Base-by-base conservation (phyloP, 2,888 invertebrate species). In the Eupithecia inturbata region DNA sequence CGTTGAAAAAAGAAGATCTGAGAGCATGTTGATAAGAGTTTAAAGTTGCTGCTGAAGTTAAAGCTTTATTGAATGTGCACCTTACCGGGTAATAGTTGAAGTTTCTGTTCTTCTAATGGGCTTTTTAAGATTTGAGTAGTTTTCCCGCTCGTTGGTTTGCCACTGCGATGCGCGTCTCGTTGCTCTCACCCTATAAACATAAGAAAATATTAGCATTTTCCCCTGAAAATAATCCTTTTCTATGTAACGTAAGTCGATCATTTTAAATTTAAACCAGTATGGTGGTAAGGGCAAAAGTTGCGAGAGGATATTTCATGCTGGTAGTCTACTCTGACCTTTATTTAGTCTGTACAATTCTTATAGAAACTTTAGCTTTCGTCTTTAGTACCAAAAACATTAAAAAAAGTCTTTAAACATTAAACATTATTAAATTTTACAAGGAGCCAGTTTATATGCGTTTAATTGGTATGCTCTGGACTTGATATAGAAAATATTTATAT, bases 131-230 rank as follows among this genome's bases (percentile, higher is more conserved):
- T 95, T 97, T 97, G 92, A 98, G 97, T 83, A 98, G 96, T 90
- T 98, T 98, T 95, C 97, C 97, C 89, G 98, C 98, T 85, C 98
- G 96, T 90, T 98, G 97, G 94, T 98, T 98, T 84, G 98, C 98
- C 88, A 97, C 97, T 85, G 96, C 96, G 95, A 98, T 98, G 94
- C 98, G 97, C 75, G 96, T 96, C 93, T 97, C 97, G 95, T 98
- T 98, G 88, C 98, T 97, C 88, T 96, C 96, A 86, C 96, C 97
- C 97, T 97, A 95, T 79, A 88, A 89, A 77, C 72, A 72, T 77
- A 64, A 10, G 49, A 68, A 6, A 60, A 64, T 12, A 77, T 78
- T 74, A 79, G 31, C 57, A 60, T 63, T 49, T 62, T 33, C 57
- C 22, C 53, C 22, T 22, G 22, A 57, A 57, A 12, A 26, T 22